phyloP scores from a whole-genome alignment of 2,797 vertebrate species.

The Gallirallus australis region DNA sequence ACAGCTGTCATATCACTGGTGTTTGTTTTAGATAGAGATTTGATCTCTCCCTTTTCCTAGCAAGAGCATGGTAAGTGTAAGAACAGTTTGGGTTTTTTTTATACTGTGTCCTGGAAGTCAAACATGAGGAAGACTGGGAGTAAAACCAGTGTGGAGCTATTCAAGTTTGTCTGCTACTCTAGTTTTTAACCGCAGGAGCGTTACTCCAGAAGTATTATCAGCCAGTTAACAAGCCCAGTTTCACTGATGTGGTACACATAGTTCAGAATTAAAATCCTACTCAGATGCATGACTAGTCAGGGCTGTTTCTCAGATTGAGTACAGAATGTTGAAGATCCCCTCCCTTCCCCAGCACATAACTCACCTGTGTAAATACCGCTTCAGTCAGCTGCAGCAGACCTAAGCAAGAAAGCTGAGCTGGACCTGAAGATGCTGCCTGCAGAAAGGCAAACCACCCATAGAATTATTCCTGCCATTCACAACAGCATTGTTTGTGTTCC shows the following conservation, averaged over 20 bases:
- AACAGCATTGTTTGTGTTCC: neutral
- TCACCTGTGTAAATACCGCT: neutral
- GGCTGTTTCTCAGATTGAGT: neutral
- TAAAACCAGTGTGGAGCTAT: neutral
- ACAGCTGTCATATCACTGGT: neutral
- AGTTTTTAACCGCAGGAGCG: neutral
- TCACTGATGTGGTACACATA: neutral
- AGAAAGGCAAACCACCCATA: neutral
- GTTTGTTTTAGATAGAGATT: neutral
- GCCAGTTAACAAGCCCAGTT: neutral
- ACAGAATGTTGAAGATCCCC: neutral
- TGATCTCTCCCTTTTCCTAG: neutral
- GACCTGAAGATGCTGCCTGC: neutral
- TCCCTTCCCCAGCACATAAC: neutral
- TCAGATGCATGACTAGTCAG: neutral
- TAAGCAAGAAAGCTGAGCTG: neutral
- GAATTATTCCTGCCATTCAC: neutral
- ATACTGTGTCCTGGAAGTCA: neutral
- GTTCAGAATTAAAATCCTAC: neutral
- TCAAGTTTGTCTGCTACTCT: neutral
- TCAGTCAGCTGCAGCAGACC: neutral
- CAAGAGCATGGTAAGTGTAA: neutral
- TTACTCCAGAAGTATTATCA: neutral
- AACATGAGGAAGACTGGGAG: neutral
- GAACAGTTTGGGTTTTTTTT: neutral